Percentiles rank a stretch among this genome's conserved stretches.
Evolutionary conservation across 2,113 vertebrate genomes (phyloP).

Genomic region (Hyla sarda): DNA sequence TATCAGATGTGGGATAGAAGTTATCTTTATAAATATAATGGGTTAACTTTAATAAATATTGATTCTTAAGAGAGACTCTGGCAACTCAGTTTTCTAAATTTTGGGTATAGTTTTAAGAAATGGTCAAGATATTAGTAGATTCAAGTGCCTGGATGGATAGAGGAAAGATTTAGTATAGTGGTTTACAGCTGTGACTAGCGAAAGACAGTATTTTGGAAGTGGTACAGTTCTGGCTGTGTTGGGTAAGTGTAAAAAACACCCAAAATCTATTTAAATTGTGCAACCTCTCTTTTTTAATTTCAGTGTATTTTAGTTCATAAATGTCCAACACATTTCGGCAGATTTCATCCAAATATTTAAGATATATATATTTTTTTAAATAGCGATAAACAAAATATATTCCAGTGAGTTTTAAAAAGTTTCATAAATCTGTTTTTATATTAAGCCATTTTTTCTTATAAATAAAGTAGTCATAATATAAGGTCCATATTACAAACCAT

Average conservation of each 20-base stretch:
- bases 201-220: slow-evolving; percentile 34
- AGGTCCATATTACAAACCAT: no score
- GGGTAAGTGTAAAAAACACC: slow-evolving; percentile 54
- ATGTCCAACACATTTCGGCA: no score
- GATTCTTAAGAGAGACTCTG: not conserved
- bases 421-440: no score
- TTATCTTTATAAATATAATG: not conserved
- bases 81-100: not conserved
- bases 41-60: not conserved
- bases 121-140: not conserved
- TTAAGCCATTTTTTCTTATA: no score
- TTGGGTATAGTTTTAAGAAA: not conserved
- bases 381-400: no score
- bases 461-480: no score
- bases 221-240: slow-evolving; percentile 46
- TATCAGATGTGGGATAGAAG: not conserved
- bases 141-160: no score
- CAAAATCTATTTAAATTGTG: not conserved
- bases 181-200: slow-evolving; percentile 4
- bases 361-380: no score
- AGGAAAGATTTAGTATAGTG: slow-evolving; percentile 19
- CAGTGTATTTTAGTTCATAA: no score
- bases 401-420: no score
- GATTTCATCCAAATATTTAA: no score
- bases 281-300: not conserved